Base-by-base conservation (phyloP, 1,140 invertebrate genomes). In the Dreissena rostriformis region DNA sequence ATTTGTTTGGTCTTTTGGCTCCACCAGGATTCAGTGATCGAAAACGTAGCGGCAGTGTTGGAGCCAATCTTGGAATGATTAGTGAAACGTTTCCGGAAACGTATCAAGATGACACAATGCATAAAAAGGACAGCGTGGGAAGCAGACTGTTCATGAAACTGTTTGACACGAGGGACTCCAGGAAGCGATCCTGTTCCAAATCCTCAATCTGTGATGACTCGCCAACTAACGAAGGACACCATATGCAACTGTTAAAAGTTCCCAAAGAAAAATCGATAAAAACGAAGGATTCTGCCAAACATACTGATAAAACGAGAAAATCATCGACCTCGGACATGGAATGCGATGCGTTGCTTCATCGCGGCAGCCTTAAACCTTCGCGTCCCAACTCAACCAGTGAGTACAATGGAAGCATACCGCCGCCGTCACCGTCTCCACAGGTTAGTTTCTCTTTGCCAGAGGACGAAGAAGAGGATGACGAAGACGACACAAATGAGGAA, bases 11-110 rank as follows among this genome's bases (percentile, higher is more conserved):
- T 12, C 82, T 92, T 15, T 86, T 84, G 65, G 89, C 91, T 28
- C 90, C 86, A 51, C 80, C 89, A 22, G 77, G 49, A 12, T 73
- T 91, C n/a, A 86, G 86, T 51, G 91, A 92, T 57, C 86, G 89
- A 53, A 90, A 90, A 79, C 85, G 91, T 52, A 91, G 89, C 7
- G 91, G 91, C 0, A 92, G 91, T 86, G 91, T 91, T n/a, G 91
- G 91, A 22, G 90, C 88, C 72, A 87, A 88, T 71, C 61, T 88
- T 19, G 91, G 85, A 81, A 83, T 82, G 80, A 82, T 82, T 57
- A 73, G 61, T 53, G 80, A 82, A 68, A 74, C 19, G 24, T 82
- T 67, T 68, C 10, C 28, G 11, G 71, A 82, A 19, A 73, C 28
- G 19, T 73, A 28, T 6, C 71, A 73, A 24, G 71, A 73, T 24